These are phyloP conservation scores for Volucella inflata DNA, from an alignment of 2,888 invertebrate genomes.

Conservation along the genomic window DNA sequence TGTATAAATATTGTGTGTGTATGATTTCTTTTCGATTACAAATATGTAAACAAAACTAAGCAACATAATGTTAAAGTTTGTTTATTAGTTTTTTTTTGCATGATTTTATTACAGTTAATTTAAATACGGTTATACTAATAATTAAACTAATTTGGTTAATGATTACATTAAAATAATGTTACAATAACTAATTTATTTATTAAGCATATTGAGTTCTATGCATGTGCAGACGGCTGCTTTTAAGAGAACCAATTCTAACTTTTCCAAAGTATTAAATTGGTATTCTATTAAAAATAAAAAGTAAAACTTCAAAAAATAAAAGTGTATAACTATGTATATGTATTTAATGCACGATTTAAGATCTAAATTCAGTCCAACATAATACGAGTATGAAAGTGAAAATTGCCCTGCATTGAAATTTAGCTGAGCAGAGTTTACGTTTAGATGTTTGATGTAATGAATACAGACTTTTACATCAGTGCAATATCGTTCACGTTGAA, in stretches of 20 bases:
- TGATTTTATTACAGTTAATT: slow-evolving; percentile 30
- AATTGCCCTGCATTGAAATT: no score
- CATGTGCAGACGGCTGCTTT: slow-evolving; percentile 19
- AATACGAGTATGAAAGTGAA: no score
- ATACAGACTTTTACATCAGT: no score
- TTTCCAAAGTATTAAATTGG: background rate
- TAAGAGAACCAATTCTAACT: background rate
- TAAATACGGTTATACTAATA: slow-evolving; percentile 48
- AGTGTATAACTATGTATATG: no score
- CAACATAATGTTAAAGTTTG: slow-evolving; percentile 43
- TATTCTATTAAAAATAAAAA: no score
- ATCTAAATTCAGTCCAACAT: no score
- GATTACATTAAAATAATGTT: slow-evolving; percentile 38
- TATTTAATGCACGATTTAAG: no score
- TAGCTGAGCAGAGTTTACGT: no score
- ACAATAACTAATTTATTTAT: slow-evolving; percentile 27
- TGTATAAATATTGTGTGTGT: background rate
- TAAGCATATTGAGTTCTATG: slow-evolving; percentile 14
- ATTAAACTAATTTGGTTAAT: slow-evolving; percentile 70
- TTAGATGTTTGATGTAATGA: no score
- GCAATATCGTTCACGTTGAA: no score
- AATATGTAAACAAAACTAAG: slow-evolving; percentile 45
- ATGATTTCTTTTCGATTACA: slow-evolving; percentile 12
- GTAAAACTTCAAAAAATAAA: no score
- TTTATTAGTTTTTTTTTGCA: slow-evolving; percentile 53